phyloP scores from a whole-genome alignment of 2,888 invertebrate genomes.

The Lasius platythorax region DNA sequence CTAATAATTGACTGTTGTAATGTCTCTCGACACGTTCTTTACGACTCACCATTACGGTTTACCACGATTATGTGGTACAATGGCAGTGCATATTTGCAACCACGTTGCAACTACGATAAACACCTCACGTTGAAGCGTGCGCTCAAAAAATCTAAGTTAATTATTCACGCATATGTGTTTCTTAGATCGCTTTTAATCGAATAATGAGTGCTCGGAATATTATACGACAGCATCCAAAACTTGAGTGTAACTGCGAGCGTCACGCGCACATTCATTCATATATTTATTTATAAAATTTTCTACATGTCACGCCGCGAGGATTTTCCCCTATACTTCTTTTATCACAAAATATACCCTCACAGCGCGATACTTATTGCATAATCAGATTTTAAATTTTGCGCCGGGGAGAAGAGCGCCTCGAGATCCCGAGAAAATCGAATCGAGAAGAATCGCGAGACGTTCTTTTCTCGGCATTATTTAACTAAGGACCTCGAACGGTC shows the following conservation, averaged over 20 bases:
- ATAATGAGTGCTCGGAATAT: not conserved
- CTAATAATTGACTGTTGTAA: constrained; percentile 15
- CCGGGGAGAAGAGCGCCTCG: not conserved
- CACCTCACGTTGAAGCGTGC: not conserved
- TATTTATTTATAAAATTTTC: constrained; percentile 34
- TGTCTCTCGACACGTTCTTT: constrained; percentile 6
- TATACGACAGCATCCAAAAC: constrained; percentile 17
- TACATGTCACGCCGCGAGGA: not conserved
- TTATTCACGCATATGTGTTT: not conserved
- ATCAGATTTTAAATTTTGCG: constrained; percentile 41
- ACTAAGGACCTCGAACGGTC: not conserved
- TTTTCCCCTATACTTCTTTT: not conserved
- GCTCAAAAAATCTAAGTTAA: constrained; percentile 26
- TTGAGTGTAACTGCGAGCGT: not conserved
- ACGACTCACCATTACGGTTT: not conserved
- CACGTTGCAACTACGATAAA: constrained; percentile 6
- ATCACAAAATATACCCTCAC: constrained; percentile 31
- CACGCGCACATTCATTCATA: constrained; percentile 15
- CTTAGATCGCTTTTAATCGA: constrained; percentile 21
- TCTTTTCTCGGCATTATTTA: constrained; percentile 7
- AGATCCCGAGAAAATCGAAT: not conserved
- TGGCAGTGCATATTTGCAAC: constrained; percentile 30
- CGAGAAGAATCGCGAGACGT: not conserved
- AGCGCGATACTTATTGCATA: constrained; percentile 7
- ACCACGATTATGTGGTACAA: not conserved